Percentiles rank a stretch among this genome's conserved stretches.
Evolutionary conservation across 2,113 vertebrate species (phyloP).

Genomic region (Burhinus oedicnemus): DNA sequence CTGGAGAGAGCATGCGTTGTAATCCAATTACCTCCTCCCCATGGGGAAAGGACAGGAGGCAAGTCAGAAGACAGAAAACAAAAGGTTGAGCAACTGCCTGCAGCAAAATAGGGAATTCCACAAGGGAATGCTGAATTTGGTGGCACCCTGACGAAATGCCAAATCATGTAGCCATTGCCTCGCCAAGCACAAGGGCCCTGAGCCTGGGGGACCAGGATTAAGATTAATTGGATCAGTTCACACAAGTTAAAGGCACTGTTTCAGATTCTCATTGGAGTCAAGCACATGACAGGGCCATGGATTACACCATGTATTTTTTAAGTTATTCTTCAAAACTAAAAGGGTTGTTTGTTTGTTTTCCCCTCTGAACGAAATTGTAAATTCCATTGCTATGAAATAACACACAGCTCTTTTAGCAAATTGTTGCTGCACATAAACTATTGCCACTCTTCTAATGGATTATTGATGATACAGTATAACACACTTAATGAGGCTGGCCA

Average conservation of each 20-base stretch:
- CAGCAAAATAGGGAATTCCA: slow-evolving; percentile 50
- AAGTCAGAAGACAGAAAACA: slow-evolving; percentile 40
- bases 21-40: slow-evolving; percentile 40
- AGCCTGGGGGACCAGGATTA: neutral
- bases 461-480: slow-evolving; percentile 16
- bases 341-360: slow-evolving; percentile 6
- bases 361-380: neutral
- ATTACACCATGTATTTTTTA: neutral
- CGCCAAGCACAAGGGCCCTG: neutral
- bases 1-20: neutral
- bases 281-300: neutral
- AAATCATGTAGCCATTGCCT: neutral
- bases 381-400: slow-evolving; percentile 33
- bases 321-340: neutral
- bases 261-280: neutral
- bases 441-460: slow-evolving; percentile 6
- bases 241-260: neutral
- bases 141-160: slow-evolving; percentile 35
- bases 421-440: neutral
- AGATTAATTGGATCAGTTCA: slow-evolving; percentile 1
- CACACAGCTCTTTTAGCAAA: neutral
- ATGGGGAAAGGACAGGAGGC: slow-evolving; percentile 24
- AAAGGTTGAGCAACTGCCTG: slow-evolving; percentile 37
- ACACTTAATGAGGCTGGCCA: slow-evolving; percentile 25
- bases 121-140: slow-evolving; percentile 42